These are phyloP conservation scores for Thunnus maccoyii DNA, from an alignment of 2,113 vertebrate genomes.

Conservation along the genomic window DNA sequence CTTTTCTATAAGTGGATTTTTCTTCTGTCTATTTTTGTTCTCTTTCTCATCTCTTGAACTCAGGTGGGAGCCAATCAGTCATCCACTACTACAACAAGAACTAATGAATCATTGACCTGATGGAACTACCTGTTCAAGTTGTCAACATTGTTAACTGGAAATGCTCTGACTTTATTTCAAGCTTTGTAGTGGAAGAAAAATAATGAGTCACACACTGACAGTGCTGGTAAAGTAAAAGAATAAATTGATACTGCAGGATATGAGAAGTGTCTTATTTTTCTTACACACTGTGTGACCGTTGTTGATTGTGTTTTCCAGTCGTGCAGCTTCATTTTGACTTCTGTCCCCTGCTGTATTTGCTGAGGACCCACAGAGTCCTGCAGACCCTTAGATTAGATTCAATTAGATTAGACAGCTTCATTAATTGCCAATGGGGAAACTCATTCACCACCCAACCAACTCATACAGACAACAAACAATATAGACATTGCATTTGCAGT, in stretches of 20 bases:
- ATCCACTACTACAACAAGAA: neutral
- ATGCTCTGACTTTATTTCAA: neutral
- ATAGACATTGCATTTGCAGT: no score
- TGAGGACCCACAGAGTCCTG: neutral
- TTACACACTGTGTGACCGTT: neutral
- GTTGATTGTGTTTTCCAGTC: neutral
- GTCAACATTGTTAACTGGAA: no score
- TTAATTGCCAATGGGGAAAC: no score
- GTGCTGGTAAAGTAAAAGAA: no score
- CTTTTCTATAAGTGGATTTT: no score
- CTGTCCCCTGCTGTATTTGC: neutral
- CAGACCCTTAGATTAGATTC: neutral
- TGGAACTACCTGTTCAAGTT: neutral
- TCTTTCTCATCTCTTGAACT: neutral
- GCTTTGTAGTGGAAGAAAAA: neutral
- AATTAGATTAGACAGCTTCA: no score
- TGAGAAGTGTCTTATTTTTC: no score
- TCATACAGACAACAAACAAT: no score
- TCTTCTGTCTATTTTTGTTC: no score
- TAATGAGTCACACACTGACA: neutral
- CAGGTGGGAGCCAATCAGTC: constrained; percentile 4
- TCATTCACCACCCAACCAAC: no score
- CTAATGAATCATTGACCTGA: neutral
- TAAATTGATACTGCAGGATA: no score
- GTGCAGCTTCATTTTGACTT: neutral